phyloP scores from a whole-genome alignment of 2,797 vertebrate genomes.

The Odontamblyopus rebecca region DNA sequence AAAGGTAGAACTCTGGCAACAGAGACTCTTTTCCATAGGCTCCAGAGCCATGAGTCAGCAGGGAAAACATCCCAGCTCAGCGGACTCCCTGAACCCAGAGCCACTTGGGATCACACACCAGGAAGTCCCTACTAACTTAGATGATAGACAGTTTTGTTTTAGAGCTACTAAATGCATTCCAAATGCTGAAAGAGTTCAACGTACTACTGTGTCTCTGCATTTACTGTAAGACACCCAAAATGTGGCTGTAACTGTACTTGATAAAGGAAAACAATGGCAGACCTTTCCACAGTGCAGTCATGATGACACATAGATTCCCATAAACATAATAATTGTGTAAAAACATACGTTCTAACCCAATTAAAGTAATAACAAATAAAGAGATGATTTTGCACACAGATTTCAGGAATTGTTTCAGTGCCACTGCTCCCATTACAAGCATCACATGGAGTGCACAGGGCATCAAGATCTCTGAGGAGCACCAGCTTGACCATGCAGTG shows the following conservation, averaged over 20 bases:
- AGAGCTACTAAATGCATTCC: constrained; percentile 18
- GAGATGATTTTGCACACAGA: neutral
- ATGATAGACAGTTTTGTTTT: neutral
- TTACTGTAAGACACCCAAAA: no score
- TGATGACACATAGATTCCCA: neutral
- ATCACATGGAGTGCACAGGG: neutral
- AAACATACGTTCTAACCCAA: neutral
- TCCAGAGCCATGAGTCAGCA: constrained; percentile 75
- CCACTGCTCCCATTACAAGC: neutral
- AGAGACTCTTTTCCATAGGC: constrained; percentile 67
- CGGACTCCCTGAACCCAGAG: constrained; percentile 70
- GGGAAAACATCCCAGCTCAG: constrained; percentile 68
- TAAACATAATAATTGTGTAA: neutral
- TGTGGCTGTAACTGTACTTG: neutral
- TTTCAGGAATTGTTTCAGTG: neutral
- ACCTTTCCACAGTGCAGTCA: neutral
- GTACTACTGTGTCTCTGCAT: no score
- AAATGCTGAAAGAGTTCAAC: neutral
- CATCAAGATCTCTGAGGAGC: neutral
- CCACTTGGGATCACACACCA: constrained; percentile 49
- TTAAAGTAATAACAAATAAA: neutral
- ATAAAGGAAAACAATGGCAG: neutral
- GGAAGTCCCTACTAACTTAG: constrained; percentile 32
- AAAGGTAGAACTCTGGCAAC: constrained; percentile 63
- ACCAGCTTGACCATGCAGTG: neutral